Base-by-base conservation (phyloP, 2,797 vertebrate species). In the Brachyrhaphis roseni region DNA sequence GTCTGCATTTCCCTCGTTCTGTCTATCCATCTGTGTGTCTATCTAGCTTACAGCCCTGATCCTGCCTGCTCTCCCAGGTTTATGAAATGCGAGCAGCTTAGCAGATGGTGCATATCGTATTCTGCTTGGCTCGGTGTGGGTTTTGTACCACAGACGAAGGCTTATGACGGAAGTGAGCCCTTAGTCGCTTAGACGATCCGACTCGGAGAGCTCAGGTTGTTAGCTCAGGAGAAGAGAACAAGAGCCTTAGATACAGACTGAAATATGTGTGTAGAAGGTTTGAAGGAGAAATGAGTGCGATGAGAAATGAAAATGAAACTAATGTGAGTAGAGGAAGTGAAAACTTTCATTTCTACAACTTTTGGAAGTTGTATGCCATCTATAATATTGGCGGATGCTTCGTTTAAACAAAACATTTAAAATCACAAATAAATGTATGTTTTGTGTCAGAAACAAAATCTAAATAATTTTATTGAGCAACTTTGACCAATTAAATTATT, bases 51-150 rank as follows among this genome's bases (percentile, higher is more conserved):
- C 85, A 74, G 86, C 85, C 88, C 91, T 92, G 92, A 93, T 93
- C 93, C 91, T 43, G 82, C 89, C 90, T 86, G 90, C 92, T 90
- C 90, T 91, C 91, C 90, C 93, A 92, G 89, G 91, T 94, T 94
- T 93, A 91, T 92, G 91, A 91, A 94, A 94, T 87, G 90, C 80
- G 89, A 91, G 91, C 93, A 92, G 90, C 91, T 94, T 90, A 92
- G 89, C 92, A 93, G 94, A 94, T 93, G 92, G 90, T 93, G 90
- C 92, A 90, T 93, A 93, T 93, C 89, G 88, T 90, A 92, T 94
- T 93, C 93, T 87, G 89, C 84, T 90, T 82, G 84, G 91, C 89
- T 88, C 93, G 85, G 85, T 84, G 89, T 86, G 89, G 92, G 92
- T 93, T 94, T 93, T 93, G 93, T 93, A 92, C 88, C 90, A 90